Evolutionary conservation across 2,888 invertebrate genomes (phyloP).

Genomic region (Agrochola lychnidis): DNA sequence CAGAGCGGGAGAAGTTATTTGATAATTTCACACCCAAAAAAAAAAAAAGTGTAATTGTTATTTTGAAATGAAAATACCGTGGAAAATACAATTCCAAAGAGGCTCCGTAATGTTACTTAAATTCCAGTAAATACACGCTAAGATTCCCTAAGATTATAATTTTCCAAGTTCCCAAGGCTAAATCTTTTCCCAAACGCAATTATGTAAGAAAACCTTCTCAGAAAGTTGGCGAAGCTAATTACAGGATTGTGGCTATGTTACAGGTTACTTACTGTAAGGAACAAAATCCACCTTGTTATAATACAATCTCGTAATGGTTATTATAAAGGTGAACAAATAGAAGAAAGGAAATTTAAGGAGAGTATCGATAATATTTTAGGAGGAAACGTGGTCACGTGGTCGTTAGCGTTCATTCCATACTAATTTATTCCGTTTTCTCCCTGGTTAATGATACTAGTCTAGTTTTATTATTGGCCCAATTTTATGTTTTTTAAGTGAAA

Average conservation of each 20-base stretch:
- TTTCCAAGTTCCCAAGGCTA: conserved; percentile 34
- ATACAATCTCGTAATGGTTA: conserved; percentile 8
- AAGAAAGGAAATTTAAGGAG: not conserved
- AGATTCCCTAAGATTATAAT: conserved; percentile 47
- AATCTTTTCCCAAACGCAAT: conserved; percentile 63
- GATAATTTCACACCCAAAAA: no score
- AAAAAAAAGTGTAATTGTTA: no score
- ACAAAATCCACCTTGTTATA: conserved; percentile 27
- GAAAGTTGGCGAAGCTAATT: conserved; percentile 59
- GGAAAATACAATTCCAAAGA: conserved; percentile 7
- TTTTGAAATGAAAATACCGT: not conserved
- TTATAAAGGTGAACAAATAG: conserved; percentile 10
- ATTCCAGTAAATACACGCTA: conserved; percentile 25
- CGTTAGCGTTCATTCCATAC: no score
- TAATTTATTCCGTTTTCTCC: no score
- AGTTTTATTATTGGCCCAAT: no score
- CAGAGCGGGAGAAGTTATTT: no score
- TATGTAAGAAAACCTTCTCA: conserved; percentile 60
- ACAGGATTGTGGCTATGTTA: conserved; percentile 56
- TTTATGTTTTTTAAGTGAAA: no score
- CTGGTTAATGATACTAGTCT: no score
- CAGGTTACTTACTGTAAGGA: conserved; percentile 35
- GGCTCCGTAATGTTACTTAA: conserved; percentile 6
- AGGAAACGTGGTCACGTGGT: no score
- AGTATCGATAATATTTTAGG: not conserved